phyloP scores from a whole-genome alignment of 2,113 vertebrate species.

The Octodon degus region DNA sequence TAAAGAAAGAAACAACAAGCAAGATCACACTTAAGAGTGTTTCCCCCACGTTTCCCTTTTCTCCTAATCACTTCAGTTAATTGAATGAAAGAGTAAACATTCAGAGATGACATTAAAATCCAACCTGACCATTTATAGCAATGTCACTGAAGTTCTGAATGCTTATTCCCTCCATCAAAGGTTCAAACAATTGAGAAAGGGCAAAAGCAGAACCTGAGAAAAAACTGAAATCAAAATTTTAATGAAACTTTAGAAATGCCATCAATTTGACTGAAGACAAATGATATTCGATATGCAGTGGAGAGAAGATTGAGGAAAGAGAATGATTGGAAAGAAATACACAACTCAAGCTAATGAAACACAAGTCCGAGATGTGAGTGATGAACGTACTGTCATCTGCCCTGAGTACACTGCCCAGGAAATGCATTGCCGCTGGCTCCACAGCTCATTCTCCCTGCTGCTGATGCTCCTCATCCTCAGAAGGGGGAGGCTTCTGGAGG shows the following conservation, averaged over 20 bases:
- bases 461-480: not conserved
- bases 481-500: not conserved
- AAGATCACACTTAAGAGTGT: not conserved
- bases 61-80: not conserved
- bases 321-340: slow-evolving; percentile 6
- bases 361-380: slow-evolving; percentile 8
- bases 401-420: not conserved
- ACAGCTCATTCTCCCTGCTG: not conserved
- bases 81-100: not conserved
- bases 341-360: slow-evolving; percentile 39
- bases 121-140: not conserved
- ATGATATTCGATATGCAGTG: slow-evolving; percentile 49
- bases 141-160: not conserved
- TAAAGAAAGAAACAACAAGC: not conserved
- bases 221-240: slow-evolving; percentile 38
- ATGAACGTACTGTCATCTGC: not conserved
- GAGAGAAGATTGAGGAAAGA: slow-evolving; percentile 28
- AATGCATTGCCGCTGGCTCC: not conserved
- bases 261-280: slow-evolving; percentile 22
- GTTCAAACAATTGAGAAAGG: not conserved
- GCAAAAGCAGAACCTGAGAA: slow-evolving; percentile 18
- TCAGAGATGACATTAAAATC: not conserved
- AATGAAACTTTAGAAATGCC: slow-evolving; percentile 52
- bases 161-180: slow-evolving; percentile 21
- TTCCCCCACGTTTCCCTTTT: not conserved